A percentile compares a stretch with the other conserved stretches of the same genome.
These are phyloP conservation scores for Mirounga angustirostris DNA, from an alignment of 2,113 vertebrate genomes.

Conservation along the genomic window DNA sequence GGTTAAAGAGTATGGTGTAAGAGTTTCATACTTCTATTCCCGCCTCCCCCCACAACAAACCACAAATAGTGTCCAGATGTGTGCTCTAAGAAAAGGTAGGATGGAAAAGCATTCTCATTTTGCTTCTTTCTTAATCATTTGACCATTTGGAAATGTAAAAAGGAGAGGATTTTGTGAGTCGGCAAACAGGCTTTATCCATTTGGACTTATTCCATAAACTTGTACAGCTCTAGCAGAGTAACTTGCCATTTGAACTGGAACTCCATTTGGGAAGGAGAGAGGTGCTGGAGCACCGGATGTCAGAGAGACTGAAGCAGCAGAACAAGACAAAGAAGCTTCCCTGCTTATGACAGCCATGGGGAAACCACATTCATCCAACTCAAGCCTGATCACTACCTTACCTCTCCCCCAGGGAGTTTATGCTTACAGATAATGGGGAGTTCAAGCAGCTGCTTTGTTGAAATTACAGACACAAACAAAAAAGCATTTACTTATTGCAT, in stretches of 20 bases:
- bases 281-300: fast-evolving
- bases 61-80: not conserved
- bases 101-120: not conserved
- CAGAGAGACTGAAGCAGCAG: not conserved
- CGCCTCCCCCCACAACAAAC: not conserved
- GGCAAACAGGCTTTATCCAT: not conserved
- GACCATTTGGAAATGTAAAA: not conserved
- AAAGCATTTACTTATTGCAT: not conserved
- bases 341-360: not conserved
- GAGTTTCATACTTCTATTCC: not conserved
- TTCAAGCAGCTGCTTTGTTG: not conserved
- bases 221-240: fast-evolving
- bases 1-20: not conserved
- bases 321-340: not conserved
- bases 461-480: not conserved
- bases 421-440: not conserved
- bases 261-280: not conserved
- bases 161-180: not conserved
- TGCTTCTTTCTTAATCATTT: not conserved
- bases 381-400: not conserved
- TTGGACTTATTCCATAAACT: not conserved
- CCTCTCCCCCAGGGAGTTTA: not conserved
- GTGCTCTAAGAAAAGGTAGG: not conserved
- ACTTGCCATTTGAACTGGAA: not conserved
- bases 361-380: not conserved